A percentile compares a stretch with the other conserved stretches of the same genome.
Evolutionary conservation across 2,113 vertebrate species (phyloP).

Genomic region (Takifugu bimaculatus): DNA sequence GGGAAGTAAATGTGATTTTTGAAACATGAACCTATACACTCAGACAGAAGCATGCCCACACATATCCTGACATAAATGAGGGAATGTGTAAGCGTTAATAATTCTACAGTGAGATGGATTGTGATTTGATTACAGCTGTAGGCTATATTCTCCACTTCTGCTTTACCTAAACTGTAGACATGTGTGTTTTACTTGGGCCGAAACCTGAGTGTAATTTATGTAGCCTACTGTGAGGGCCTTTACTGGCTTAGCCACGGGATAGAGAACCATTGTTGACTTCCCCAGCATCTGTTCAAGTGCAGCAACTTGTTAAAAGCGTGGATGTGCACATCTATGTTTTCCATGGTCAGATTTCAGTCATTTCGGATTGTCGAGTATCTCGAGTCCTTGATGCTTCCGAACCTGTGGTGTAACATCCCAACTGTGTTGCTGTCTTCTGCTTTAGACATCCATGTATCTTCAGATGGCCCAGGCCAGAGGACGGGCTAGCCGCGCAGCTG

Average conservation of each 20-base stretch:
- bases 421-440: slow-evolving; percentile 69
- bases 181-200: slow-evolving; percentile 37
- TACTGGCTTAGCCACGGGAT: slow-evolving; percentile 48
- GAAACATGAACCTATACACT: slow-evolving; percentile 30
- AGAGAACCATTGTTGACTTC: slow-evolving; percentile 41
- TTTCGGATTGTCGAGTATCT: slow-evolving; percentile 7
- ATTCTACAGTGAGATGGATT: slow-evolving; percentile 7
- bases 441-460: slow-evolving; percentile 77
- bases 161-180: background rate
- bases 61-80: slow-evolving; percentile 10
- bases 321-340: slow-evolving; percentile 6
- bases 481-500: slow-evolving; percentile 86
- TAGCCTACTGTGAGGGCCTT: slow-evolving; percentile 35
- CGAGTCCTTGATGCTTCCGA: slow-evolving; percentile 8
- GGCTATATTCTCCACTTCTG: slow-evolving; percentile 9
- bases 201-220: slow-evolving; percentile 32
- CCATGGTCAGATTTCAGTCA: background rate
- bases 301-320: slow-evolving; percentile 6
- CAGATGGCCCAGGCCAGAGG: slow-evolving; percentile 86
- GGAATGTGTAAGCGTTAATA: background rate
- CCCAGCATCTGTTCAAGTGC: slow-evolving; percentile 49
- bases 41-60: slow-evolving; percentile 6
- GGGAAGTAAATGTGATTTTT: slow-evolving; percentile 7
- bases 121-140: slow-evolving; percentile 15
- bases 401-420: slow-evolving; percentile 45